A percentile compares a stretch with the other conserved stretches of the same genome.
Evolutionary conservation across 2,888 invertebrate genomes (phyloP).

Genomic region (Stegana nigrithorax): DNA sequence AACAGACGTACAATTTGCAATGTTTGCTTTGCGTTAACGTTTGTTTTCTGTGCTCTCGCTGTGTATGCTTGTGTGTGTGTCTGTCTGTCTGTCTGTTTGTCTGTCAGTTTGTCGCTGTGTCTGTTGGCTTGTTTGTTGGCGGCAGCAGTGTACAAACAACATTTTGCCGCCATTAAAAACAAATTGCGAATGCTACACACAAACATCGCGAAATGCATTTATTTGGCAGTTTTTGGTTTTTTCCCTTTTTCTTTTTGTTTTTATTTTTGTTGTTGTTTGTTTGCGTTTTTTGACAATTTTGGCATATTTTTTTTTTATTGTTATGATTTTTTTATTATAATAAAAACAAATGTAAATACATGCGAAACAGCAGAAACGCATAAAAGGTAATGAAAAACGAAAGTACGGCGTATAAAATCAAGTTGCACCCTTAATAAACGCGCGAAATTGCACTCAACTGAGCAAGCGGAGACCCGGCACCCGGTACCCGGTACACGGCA

Average conservation of each 20-base stretch:
- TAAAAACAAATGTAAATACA: slow-evolving; percentile 57
- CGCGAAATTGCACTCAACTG: slow-evolving; percentile 6
- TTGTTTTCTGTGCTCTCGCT: neutral
- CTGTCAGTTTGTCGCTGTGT: neutral
- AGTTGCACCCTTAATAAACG: slow-evolving; percentile 12
- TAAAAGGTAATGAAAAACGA: slow-evolving; percentile 31
- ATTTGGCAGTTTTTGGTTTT: neutral
- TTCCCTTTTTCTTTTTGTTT: neutral
- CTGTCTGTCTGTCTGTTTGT: slow-evolving; percentile 17
- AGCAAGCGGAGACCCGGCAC: too few species aligned
- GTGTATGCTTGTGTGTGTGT: slow-evolving; percentile 20
- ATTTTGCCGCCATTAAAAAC: slow-evolving; percentile 60
- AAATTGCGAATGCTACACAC: slow-evolving; percentile 56
- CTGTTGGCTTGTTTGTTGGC: too few species aligned
- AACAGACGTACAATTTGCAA: too few species aligned
- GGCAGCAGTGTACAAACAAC: slow-evolving; percentile 46
- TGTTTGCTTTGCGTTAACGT: neutral
- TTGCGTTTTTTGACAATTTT: slow-evolving; percentile 11
- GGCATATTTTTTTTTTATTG: slow-evolving; percentile 9
- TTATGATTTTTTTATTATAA: slow-evolving; percentile 55
- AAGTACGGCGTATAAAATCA: too few species aligned
- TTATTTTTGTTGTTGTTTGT: slow-evolving; percentile 14
- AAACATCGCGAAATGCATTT: neutral
- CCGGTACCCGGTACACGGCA: too few species aligned
- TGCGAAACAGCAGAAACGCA: slow-evolving; percentile 30